Percentiles rank a stretch among this genome's conserved stretches.
Conservation (phyloP, 92 coral and sea anemone species). For the Bergia sp. region DNA sequence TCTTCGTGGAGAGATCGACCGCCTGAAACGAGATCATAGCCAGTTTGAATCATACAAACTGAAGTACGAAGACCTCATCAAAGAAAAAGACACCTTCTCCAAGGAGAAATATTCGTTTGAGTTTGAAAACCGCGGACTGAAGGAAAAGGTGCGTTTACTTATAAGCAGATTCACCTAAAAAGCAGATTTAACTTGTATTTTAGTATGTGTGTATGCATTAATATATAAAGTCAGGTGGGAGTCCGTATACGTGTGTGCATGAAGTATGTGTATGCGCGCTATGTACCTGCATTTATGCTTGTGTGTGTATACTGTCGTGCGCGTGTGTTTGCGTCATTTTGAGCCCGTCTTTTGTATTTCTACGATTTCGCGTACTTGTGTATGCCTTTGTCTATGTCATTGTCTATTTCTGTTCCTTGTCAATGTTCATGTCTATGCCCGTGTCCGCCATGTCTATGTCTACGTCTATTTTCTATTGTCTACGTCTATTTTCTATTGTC, state of each 20-base stretch:
- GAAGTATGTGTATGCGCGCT: not conserved
- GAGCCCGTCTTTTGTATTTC: too few relatives aligned
- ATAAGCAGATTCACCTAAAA: not conserved
- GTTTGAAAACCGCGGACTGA: constrained; percentile 49
- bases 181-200: not conserved
- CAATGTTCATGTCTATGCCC: too few relatives aligned
- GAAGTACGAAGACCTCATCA: constrained; percentile 50
- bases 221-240: not conserved
- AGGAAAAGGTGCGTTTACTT: constrained; percentile 37
- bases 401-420: too few relatives aligned
- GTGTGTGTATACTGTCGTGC: too few relatives aligned
- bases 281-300: not conserved
- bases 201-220: not conserved
- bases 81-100: constrained; percentile 43
- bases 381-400: too few relatives aligned
- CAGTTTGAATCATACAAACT: constrained; percentile 50
- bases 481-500: too few relatives aligned
- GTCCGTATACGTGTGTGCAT: not conserved
- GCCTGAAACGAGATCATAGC: constrained; percentile 46
- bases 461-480: too few relatives aligned
- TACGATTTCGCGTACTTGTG: too few relatives aligned
- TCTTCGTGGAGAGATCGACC: constrained; percentile 43
- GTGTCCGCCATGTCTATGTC: too few relatives aligned
- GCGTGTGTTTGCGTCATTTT: too few relatives aligned
- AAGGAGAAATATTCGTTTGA: constrained; percentile 35